Base-by-base conservation (phyloP, 2,888 invertebrate species). In the Achlya flavicornis region DNA sequence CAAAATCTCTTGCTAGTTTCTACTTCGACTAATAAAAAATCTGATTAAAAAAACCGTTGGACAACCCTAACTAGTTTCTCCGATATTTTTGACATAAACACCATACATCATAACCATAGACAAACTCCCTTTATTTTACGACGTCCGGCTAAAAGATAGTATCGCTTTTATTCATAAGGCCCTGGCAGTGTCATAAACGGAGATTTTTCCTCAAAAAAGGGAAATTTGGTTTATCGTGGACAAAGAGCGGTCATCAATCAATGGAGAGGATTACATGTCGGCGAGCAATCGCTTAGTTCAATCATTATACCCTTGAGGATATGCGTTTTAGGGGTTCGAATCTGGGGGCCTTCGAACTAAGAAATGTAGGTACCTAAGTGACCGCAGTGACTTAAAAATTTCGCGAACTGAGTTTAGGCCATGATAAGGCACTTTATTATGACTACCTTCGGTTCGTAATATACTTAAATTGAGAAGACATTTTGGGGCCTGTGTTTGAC, bases 221-320 rank as follows among this genome's bases (percentile, higher is more conserved):
- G 83, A 86, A 87, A 85, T 83, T 80, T 74, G 68, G 75, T 83
- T 81, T 81, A 86, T 86, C 82, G 75, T 67, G 71, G 71, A 73
- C 80, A 79, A 80, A 79, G 80, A 77, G 19, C 7, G 16, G 86
- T 82, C 88, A 93, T 92, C 93, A 86, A 93, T 93, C 92, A 92
- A 85, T 78, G 72, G 68, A 75, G 70, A 69, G 84, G 88, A 87
- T 90, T 88, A 88, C 82, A 71, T 74, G 79, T 73, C 76, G 75
- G 70, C 74, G 74, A 71, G 69, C 79, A 81, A 76, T 79, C 77
- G 83, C 77, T 76, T 78, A 82, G 85, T 86, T 87, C 88, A 89
- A 90, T 90, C 90, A 88, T 85, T 83, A 83, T 81, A 73, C 87
- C 84, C 84, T 72, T 60, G 82, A 82, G 85, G 74, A 77, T 75